Percentiles rank a stretch among this genome's conserved stretches.
Conservation (phyloP, 2,797 vertebrate genomes). For the Rhabdophis nuchalis region DNA sequence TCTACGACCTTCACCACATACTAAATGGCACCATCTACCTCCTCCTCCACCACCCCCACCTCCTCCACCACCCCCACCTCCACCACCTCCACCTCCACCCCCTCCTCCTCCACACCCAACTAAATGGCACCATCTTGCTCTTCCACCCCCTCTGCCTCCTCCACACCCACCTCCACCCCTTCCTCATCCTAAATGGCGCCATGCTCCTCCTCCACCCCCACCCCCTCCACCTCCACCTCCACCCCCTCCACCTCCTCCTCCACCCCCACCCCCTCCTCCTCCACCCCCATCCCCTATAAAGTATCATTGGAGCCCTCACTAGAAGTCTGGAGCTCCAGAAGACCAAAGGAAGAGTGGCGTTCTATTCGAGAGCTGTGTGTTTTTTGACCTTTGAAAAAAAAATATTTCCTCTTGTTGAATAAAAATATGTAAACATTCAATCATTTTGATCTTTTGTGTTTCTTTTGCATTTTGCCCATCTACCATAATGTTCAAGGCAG, state of each 20-base stretch:
- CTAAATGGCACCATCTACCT: no score
- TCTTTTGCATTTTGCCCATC: background rate
- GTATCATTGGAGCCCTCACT: background rate
- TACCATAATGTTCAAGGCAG: background rate
- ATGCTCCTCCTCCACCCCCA: background rate
- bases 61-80: background rate
- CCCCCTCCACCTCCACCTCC: background rate
- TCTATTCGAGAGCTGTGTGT: background rate
- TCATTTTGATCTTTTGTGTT: background rate
- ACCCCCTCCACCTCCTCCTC: fast-evolving
- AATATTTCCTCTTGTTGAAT: background rate
- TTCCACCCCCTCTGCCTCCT: background rate
- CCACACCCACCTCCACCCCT: background rate
- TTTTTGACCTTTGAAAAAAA: background rate
- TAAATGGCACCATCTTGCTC: background rate
- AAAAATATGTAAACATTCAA: background rate
- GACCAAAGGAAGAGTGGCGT: background rate
- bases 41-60: background rate
- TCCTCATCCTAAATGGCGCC: background rate
- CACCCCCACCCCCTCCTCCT: fast-evolving
- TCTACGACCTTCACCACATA: background rate
- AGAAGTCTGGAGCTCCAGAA: background rate
- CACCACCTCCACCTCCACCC: background rate
- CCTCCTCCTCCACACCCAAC: background rate
- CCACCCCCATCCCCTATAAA: background rate